A percentile compares a stretch with the other conserved stretches of the same genome.
phyloP scores from a whole-genome alignment of 2,888 invertebrate genomes.

The Macrosiphum euphorbiae region DNA sequence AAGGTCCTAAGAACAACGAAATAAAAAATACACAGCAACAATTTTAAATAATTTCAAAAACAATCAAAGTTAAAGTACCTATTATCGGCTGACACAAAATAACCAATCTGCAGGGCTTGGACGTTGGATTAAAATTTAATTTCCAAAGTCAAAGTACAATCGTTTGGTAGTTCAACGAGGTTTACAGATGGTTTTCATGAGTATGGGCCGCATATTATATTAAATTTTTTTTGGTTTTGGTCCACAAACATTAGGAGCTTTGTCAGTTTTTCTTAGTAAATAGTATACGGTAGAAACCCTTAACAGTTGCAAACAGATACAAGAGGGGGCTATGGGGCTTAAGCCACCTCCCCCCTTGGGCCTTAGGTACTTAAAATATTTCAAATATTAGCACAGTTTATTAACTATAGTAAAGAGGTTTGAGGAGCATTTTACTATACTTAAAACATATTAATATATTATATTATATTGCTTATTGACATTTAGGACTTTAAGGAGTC shows the following conservation, averaged over 20 bases:
- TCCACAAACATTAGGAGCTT: background rate
- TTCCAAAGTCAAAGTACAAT: background rate
- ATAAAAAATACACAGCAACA: background rate
- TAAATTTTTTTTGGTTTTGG: background rate
- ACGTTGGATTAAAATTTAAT: background rate
- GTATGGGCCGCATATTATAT: background rate
- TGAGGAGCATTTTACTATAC: no score
- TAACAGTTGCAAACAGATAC: background rate
- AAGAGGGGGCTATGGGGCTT: no score
- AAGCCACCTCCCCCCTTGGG: no score
- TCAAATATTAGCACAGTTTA: no score
- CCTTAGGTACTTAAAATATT: no score
- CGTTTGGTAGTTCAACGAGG: conserved; percentile 12
- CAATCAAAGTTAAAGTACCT: background rate
- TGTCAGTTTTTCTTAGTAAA: background rate
- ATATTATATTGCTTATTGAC: no score
- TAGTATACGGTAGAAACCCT: background rate
- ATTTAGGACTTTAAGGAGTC: no score
- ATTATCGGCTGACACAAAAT: background rate
- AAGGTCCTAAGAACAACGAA: background rate
- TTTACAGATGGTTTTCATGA: background rate
- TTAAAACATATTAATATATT: no score
- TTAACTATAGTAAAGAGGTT: no score
- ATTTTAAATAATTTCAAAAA: background rate
- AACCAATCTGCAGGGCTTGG: background rate